Conservation (phyloP, 2,888 invertebrate genomes). For the Pheosia gnoma region DNA sequence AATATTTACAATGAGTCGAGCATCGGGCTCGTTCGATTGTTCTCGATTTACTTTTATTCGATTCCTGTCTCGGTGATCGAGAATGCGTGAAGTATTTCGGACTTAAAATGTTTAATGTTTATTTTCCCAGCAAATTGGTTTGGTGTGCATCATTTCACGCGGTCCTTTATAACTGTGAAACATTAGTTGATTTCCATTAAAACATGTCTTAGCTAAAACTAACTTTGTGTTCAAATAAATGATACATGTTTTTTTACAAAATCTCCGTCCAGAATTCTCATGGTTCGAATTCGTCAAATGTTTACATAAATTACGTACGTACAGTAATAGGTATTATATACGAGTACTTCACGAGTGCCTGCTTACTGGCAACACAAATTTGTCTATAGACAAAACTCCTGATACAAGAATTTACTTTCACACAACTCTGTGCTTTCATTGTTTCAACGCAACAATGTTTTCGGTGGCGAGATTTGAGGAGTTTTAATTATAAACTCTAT, state of each 20-base stretch:
- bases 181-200: too few species aligned
- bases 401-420: conserved; percentile 39
- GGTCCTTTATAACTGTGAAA: too few species aligned
- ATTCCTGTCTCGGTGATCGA: conserved; percentile 51
- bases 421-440: conserved; percentile 35
- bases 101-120: conserved; percentile 40
- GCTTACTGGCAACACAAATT: neutral
- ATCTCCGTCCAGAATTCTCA: too few species aligned
- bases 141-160: conserved; percentile 8
- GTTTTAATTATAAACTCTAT: conserved; percentile 34
- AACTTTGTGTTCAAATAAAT: too few species aligned
- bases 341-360: neutral
- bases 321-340: neutral
- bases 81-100: conserved; percentile 51
- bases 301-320: too few species aligned
- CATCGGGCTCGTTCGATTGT: conserved; percentile 55
- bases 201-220: too few species aligned
- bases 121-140: conserved; percentile 19
- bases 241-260: too few species aligned
- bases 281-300: too few species aligned
- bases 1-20: conserved; percentile 50
- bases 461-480: neutral
- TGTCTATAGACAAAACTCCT: conserved; percentile 21
- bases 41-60: conserved; percentile 64
- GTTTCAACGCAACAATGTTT: conserved; percentile 19